These are phyloP conservation scores for Pimpla rufipes DNA, from an alignment of 2,888 invertebrate species.

Conservation along the genomic window DNA sequence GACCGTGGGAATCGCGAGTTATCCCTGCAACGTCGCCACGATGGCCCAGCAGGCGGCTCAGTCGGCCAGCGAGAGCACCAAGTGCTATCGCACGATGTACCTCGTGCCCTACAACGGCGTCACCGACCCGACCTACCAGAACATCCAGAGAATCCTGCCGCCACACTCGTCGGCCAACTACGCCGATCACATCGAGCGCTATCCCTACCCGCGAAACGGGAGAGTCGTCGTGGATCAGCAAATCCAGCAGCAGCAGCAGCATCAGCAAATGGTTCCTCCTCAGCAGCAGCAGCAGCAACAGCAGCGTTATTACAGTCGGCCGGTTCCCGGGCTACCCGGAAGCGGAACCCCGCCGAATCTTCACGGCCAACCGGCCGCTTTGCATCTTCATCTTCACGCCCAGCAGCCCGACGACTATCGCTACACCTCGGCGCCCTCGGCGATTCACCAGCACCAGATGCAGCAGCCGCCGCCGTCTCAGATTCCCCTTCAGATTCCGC, in stretches of 20 bases:
- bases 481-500: constrained; percentile 77
- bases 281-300: constrained; percentile 65
- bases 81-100: constrained; percentile 84
- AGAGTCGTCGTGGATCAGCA: constrained; percentile 67
- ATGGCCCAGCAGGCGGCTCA: constrained; percentile 52
- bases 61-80: constrained; percentile 71
- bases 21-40: constrained; percentile 75
- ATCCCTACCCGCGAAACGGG: constrained; percentile 81
- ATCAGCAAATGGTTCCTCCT: constrained; percentile 30
- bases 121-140: constrained; percentile 83
- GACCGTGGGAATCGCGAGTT: constrained; percentile 73
- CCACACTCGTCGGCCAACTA: constrained; percentile 80
- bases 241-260: constrained; percentile 60
- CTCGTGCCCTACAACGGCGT: constrained; percentile 83
- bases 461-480: constrained; percentile 42
- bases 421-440: constrained; percentile 65
- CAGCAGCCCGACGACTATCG: constrained; percentile 79
- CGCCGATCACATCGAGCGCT: constrained; percentile 82
- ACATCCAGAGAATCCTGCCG: constrained; percentile 82
- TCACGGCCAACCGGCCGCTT: constrained; percentile 77
- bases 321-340: constrained; percentile 70
- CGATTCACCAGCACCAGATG: constrained; percentile 45
- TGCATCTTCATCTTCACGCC: constrained; percentile 82
- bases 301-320: constrained; percentile 78
- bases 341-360: constrained; percentile 63